Evolutionary conservation across 2,888 invertebrate species (phyloP).

Genomic region (Sinodicranocentrus sp.): DNA sequence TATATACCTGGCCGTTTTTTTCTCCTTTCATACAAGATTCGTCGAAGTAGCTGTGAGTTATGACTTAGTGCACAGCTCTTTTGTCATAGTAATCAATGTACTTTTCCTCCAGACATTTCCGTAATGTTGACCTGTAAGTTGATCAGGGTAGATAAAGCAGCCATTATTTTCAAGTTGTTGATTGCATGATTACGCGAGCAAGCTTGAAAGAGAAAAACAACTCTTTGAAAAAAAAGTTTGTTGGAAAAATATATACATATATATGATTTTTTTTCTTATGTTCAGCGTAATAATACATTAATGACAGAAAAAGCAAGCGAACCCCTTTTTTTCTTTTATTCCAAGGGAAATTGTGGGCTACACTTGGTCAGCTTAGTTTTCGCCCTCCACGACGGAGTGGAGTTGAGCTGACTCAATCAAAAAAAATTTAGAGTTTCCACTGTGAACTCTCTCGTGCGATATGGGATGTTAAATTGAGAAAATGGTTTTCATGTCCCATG

Average conservation of each 20-base stretch:
- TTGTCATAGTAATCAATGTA: slow-evolving; percentile 76
- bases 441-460: background rate
- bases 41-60: slow-evolving; percentile 68
- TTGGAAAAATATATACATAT: too few species aligned
- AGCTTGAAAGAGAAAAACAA: slow-evolving; percentile 18
- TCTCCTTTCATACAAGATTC: too few species aligned
- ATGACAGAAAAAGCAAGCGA: slow-evolving; percentile 47
- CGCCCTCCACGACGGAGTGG: background rate
- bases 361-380: slow-evolving; percentile 27
- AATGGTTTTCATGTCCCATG: slow-evolving; percentile 42
- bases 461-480: slow-evolving; percentile 26
- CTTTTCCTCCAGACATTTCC: slow-evolving; percentile 76
- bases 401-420: slow-evolving; percentile 58
- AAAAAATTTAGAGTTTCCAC: background rate
- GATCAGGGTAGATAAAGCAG: slow-evolving; percentile 71
- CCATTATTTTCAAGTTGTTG: slow-evolving; percentile 76
- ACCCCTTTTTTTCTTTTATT: slow-evolving; percentile 58
- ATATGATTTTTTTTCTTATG: background rate
- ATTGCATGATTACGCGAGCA: slow-evolving; percentile 74
- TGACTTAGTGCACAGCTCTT: slow-evolving; percentile 67
- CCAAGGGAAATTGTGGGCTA: slow-evolving; percentile 51
- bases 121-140: slow-evolving; percentile 73
- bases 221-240: too few species aligned
- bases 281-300: slow-evolving; percentile 53
- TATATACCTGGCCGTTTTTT: too few species aligned